Evolutionary conservation across 2,113 vertebrate genomes (phyloP).

Genomic region (Lonchura striata): DNA sequence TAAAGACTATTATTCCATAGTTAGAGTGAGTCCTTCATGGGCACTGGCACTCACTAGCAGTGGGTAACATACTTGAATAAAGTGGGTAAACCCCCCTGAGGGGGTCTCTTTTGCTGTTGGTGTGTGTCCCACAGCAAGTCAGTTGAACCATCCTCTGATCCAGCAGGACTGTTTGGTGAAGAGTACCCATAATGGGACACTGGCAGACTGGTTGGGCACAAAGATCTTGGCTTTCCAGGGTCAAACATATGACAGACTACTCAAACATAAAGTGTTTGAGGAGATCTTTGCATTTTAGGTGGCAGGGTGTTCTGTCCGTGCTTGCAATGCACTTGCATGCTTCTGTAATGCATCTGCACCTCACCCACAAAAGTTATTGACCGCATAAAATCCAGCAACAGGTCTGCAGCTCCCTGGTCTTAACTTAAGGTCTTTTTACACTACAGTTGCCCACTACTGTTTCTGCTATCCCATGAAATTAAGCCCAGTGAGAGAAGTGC

Average conservation of each 20-base stretch:
- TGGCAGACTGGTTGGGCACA: not conserved
- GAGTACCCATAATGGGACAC: not conserved
- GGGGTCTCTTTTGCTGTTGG: not conserved
- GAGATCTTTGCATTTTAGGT: not conserved
- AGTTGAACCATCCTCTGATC: fast-evolving
- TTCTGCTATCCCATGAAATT: not conserved
- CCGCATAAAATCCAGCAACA: not conserved
- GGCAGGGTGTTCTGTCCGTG: not conserved
- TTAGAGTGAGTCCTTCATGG: not conserved
- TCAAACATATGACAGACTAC: not conserved
- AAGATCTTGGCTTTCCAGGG: not conserved
- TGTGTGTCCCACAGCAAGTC: not conserved
- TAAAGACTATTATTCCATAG: not conserved
- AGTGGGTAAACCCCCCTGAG: no score
- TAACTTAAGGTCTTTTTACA: not conserved
- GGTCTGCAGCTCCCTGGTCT: not conserved
- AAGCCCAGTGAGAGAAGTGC: not conserved
- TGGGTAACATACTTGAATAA: no score
- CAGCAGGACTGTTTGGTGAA: fast-evolving
- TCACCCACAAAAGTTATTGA: not conserved
- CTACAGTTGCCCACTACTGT: not conserved
- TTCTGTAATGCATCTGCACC: not conserved
- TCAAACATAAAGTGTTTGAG: not conserved
- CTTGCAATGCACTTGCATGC: not conserved
- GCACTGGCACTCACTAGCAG: not conserved